phyloP scores from a whole-genome alignment of 2,888 invertebrate species.

The Agapetus fuscipes region DNA sequence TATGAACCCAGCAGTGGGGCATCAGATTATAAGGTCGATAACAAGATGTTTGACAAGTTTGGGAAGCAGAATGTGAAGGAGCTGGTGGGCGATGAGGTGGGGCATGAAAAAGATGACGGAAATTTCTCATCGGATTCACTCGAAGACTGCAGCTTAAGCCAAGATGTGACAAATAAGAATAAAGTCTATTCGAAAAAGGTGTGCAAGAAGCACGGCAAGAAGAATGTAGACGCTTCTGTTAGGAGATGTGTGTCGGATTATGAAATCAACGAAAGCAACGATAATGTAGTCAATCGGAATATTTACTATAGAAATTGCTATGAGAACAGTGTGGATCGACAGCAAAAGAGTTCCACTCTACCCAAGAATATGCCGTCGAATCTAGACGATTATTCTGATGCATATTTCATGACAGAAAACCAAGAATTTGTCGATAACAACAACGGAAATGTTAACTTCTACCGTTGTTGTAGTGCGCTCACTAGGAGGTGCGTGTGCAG shows the following conservation, averaged over 20 bases:
- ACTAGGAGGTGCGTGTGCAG: conserved; percentile 49
- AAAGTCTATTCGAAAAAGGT: conserved; percentile 44
- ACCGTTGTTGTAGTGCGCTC: conserved; percentile 41
- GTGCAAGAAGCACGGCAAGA: conserved; percentile 45
- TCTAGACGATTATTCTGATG: conserved; percentile 44
- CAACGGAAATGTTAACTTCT: conserved; percentile 34
- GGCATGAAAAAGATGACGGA: conserved; percentile 46
- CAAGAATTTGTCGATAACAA: conserved; percentile 30
- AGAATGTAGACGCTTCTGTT: conserved; percentile 29
- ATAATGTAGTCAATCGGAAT: conserved; percentile 9
- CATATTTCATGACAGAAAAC: conserved; percentile 26
- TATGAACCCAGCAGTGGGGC: conserved; percentile 29
- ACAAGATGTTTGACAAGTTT: conserved; percentile 11
- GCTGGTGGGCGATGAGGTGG: conserved; percentile 20
- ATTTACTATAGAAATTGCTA: not conserved
- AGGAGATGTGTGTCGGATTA: conserved; percentile 68
- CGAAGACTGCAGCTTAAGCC: conserved; percentile 57
- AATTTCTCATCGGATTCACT: conserved; percentile 73
- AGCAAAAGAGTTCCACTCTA: conserved; percentile 40
- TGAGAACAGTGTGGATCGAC: conserved; percentile 1
- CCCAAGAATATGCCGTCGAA: conserved; percentile 46
- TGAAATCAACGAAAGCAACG: conserved; percentile 53
- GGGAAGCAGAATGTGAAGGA: conserved; percentile 1
- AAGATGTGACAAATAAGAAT: conserved; percentile 42
- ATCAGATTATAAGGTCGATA: conserved; percentile 18